These are phyloP conservation scores for Phalloptychus januarius DNA, from an alignment of 2,797 vertebrate species.

Conservation along the genomic window DNA sequence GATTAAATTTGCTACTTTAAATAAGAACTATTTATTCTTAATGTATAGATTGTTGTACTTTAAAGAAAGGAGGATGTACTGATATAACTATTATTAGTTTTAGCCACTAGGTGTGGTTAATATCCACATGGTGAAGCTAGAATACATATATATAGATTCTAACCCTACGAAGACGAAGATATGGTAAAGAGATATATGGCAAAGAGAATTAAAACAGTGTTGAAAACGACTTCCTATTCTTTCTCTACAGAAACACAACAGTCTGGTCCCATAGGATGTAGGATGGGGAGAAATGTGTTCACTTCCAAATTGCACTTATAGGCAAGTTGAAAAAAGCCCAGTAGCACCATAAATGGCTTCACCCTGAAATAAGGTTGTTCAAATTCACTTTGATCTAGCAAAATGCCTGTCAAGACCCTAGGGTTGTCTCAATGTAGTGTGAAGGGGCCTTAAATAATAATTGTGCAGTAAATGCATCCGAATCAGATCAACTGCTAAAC, in stretches of 20 bases:
- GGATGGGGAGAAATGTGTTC: background rate
- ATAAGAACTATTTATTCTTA: no score
- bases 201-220: no score
- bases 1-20: no score
- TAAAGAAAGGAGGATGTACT: no score
- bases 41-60: no score
- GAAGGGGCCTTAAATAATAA: background rate
- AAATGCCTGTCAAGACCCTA: background rate
- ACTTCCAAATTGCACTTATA: background rate
- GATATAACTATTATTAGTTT: no score
- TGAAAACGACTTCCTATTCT: no score
- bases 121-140: no score
- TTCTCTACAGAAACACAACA: background rate
- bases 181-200: no score
- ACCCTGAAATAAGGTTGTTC: background rate
- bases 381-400: background rate
- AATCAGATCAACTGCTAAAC: background rate
- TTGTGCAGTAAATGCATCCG: background rate
- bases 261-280: background rate
- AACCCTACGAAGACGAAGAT: no score
- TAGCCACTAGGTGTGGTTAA: no score
- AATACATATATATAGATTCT: no score
- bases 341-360: background rate
- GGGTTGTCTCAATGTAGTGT: background rate
- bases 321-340: background rate